These are phyloP conservation scores for Synergus umbraculus DNA, from an alignment of 2,888 invertebrate genomes.

Conservation along the genomic window DNA sequence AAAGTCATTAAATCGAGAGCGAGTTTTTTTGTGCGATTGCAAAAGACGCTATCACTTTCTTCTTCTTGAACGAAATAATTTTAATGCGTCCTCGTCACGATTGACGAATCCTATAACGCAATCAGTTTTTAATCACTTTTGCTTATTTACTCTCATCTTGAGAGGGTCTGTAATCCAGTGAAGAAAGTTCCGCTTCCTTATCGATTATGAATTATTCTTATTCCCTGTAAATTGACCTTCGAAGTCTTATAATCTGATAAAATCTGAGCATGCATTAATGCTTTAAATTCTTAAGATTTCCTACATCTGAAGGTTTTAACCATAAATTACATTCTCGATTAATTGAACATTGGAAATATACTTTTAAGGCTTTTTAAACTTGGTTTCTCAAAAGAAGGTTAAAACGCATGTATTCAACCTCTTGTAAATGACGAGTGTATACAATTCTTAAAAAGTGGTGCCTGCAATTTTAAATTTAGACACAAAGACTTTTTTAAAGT, in stretches of 20 bases:
- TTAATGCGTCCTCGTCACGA: no score
- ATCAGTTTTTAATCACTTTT: constrained; percentile 10
- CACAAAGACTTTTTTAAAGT: not conserved
- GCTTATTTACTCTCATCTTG: not conserved
- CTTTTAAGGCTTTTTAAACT: no score
- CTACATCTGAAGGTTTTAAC: no score
- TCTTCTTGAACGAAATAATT: no score
- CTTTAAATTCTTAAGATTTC: no score
- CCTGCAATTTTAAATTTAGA: constrained; percentile 1
- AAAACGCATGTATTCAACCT: not conserved
- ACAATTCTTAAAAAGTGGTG: not conserved
- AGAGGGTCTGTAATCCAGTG: not conserved
- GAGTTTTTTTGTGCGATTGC: constrained; percentile 1
- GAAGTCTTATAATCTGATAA: no score
- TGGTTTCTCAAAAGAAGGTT: not conserved
- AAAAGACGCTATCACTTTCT: constrained; percentile 2
- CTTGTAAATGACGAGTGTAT: not conserved
- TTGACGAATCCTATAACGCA: not conserved
- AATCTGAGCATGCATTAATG: no score
- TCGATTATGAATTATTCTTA: not conserved
- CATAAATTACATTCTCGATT: no score
- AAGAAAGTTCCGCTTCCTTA: no score
- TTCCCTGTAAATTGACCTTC: no score
- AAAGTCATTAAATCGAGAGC: constrained; percentile 9
- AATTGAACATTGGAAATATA: no score